Evolutionary conservation across 2,888 invertebrate species (phyloP).

Genomic region (Osmoderma eremita): DNA sequence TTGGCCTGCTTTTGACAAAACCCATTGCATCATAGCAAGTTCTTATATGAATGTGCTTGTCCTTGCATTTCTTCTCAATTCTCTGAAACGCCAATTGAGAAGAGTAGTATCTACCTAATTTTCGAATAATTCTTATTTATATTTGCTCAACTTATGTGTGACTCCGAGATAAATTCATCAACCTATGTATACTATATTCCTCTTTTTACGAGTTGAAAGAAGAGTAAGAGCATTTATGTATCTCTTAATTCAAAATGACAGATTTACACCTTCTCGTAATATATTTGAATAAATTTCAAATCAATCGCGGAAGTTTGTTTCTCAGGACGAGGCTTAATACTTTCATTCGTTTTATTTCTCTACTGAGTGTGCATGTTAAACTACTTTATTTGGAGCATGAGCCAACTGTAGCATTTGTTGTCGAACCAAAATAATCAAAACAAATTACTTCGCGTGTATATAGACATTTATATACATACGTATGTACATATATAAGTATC

Average conservation of each 20-base stretch:
- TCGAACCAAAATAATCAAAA: slow-evolving; percentile 49
- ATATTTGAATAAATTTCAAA: slow-evolving; percentile 10
- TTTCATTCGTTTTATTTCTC: slow-evolving; percentile 20
- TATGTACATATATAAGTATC: slow-evolving; percentile 28
- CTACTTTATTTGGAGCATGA: slow-evolving; percentile 47
- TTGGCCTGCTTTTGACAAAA: slow-evolving; percentile 29
- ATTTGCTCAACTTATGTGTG: slow-evolving; percentile 39
- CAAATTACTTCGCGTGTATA: slow-evolving; percentile 32
- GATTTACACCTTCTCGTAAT: slow-evolving; percentile 8
- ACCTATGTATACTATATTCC: slow-evolving; percentile 45
- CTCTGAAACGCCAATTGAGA: slow-evolving; percentile 9
- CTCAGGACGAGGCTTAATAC: slow-evolving; percentile 1
- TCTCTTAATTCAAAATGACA: slow-evolving; percentile 2
- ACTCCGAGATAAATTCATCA: slow-evolving; percentile 44
- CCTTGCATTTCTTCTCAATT: slow-evolving; percentile 14
- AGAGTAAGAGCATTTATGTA: slow-evolving; percentile 4
- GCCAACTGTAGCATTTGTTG: slow-evolving; percentile 48
- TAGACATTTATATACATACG: slow-evolving; percentile 23
- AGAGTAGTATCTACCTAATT: slow-evolving; percentile 38
- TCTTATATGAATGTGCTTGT: slow-evolving; percentile 28
- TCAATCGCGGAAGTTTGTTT: slow-evolving; percentile 13
- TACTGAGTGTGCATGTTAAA: slow-evolving; percentile 16
- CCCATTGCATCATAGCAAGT: slow-evolving; percentile 21
- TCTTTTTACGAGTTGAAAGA: slow-evolving; percentile 17
- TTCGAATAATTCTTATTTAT: slow-evolving; percentile 33